Percentiles rank a stretch among this genome's conserved stretches.
Evolutionary conservation across 30 jellyfish, hydroid and myxozoan genomes (phyloP).

Genomic region (Sanderia malayensis): DNA sequence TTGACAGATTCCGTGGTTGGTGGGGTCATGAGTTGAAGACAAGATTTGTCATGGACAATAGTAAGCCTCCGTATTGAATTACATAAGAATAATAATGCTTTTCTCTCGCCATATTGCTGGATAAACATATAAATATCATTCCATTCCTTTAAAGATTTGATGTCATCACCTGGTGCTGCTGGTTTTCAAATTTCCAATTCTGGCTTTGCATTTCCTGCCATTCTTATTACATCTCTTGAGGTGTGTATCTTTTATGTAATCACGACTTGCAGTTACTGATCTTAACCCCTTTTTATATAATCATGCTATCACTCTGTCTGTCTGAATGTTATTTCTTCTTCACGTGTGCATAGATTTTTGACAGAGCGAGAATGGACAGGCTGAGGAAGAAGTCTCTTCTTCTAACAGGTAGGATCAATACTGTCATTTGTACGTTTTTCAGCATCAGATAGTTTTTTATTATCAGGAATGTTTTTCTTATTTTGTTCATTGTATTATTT

Average conservation of each 20-base stretch:
- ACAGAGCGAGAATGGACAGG: constrained; percentile 74
- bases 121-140: too few relatives aligned
- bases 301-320: too few relatives aligned
- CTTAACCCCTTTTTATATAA: too few relatives aligned
- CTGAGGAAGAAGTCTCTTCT: constrained; percentile 66
- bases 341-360: constrained; percentile 75
- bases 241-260: too few relatives aligned
- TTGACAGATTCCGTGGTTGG: constrained; percentile 80
- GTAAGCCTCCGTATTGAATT: too few relatives aligned
- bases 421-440: too few relatives aligned
- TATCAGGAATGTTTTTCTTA: neutral
- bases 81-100: too few relatives aligned
- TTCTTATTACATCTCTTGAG: constrained; percentile 49
- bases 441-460: too few relatives aligned
- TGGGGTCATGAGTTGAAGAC: constrained; percentile 78
- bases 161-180: constrained; percentile 71
- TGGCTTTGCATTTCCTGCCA: constrained; percentile 15
- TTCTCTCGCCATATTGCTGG: too few relatives aligned
- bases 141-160: constrained; percentile 34
- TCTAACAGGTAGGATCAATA: constrained; percentile 78
- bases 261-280: too few relatives aligned
- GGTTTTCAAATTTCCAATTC: constrained; percentile 81
- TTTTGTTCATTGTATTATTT: neutral
- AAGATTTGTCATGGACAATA: constrained; percentile 74
- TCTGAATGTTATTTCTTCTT: too few relatives aligned